Base-by-base conservation (phyloP, 1,140 invertebrate species). In the Drosophila kikkawai region DNA sequence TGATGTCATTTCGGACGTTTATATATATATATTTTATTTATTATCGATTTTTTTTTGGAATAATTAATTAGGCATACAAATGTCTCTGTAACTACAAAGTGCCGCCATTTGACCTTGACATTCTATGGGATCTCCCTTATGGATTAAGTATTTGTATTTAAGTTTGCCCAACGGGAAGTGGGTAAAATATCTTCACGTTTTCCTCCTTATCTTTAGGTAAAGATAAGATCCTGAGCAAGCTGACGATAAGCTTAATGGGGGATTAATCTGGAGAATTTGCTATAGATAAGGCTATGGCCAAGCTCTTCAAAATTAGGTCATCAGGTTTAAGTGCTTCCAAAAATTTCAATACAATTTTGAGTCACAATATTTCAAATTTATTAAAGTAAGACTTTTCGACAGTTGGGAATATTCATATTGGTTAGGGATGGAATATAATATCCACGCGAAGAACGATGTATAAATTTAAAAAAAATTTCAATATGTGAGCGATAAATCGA, bases 41-140 rank as follows among this genome's bases (percentile, higher is more conserved):
- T 73, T 90, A 90, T 90, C 63, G 85, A 90, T 87, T 81, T 64
- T 68, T 50, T 73, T 73, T 63, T 81, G 71, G 82, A 80, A 88
- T 88, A 88, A 88, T 85, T 85, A 79, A 91, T 91, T 85, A 74
- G 71, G 63, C 71, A 81, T 74, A 70, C 63, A 73, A 77, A 48
- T 77, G 59, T 39, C 32, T 32, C 15, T 84, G 80, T 77, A 73
- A 63, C 78, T 60, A 53, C 58, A 69, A 68, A 80, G 59, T 73
- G 47, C 50, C 57, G 47, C 36, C 63, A 37, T 32, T 68, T 85
- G 71, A 91, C 85, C 86, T 74, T 74, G 70, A 51, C 45, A 73
- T 60, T 60, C 70, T 32, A 32, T 39, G n/a, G 68, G 29, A 70
- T 74, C 67, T 29, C n/a, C 32, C 15, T 53, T 13, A 9, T 17